Evolutionary conservation across 2,888 invertebrate genomes (phyloP), one percentile per base, ranked within the genome.

Genomic region (Lycophotia porphyrea): DNA sequence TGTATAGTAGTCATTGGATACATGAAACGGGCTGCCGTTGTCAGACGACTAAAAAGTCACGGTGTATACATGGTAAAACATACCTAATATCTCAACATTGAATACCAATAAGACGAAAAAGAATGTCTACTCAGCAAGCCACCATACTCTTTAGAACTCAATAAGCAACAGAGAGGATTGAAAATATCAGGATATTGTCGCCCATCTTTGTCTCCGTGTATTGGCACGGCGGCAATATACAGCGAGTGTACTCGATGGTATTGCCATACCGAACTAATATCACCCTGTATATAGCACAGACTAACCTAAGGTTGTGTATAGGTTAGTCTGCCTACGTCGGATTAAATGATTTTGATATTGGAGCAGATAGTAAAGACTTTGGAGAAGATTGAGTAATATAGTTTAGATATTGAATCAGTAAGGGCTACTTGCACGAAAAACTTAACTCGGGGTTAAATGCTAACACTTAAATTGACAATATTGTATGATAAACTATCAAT

Each of bases 171-270:
- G 64, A 44, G 27, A 39, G 60, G 76, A 31, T 36, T 60, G 69
- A 52, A 82, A 82, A 60, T 60, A 76, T 82, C 80, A 39, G 82
- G 80, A 76, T 66, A 82, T 80, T 82, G 82, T 69, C 75, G 44
- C 34, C 18, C n/a, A 47, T 44, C 66, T 83, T 82, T 76, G 74
- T 71, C 71, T 71, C 55, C n/a, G 34, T 34, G 36, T 73, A 71
- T 76, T 84, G 81, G 69, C 64, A 47, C 64, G 27, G 18, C 13
- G 18, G 63, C 79, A 80, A 80, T 80, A 80, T 66, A 76, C 39
- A 64, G 49, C 65, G 77, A 39, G 52, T 75, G 78, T 81, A 67
- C 47, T 52, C 67, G 24, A 60, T 47, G 18, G n/a, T 68, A 68
- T 64, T 68, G 81, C 44, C 58, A 52, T 39, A 27, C 67, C 27